A percentile compares a stretch with the other conserved stretches of the same genome.
phyloP scores from a whole-genome alignment of 2,797 vertebrate genomes.

The Gambelia wislizenii region DNA sequence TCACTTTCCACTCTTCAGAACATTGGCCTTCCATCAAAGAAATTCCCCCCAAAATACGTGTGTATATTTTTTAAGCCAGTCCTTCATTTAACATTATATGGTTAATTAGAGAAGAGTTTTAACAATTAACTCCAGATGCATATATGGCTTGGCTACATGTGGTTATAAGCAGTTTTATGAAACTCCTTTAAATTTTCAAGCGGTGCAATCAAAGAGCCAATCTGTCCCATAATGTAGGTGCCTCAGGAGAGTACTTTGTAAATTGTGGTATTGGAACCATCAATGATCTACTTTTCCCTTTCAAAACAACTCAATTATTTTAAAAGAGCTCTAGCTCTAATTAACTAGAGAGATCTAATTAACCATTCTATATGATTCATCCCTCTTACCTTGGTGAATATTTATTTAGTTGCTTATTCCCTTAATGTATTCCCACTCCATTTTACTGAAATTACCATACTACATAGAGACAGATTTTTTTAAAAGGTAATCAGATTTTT shows the following conservation, averaged over 20 bases:
- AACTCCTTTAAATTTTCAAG: constrained; percentile 44
- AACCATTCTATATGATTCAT: background rate
- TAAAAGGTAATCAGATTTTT: too few relatives aligned
- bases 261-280: background rate
- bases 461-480: too few relatives aligned
- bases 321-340: constrained; percentile 15
- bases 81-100: constrained; percentile 40
- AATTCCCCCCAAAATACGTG: constrained; percentile 8
- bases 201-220: constrained; percentile 24
- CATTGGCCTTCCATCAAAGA: constrained; percentile 47
- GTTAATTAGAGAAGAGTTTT: constrained; percentile 44
- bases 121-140: constrained; percentile 44
- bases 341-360: constrained; percentile 9
- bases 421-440: too few relatives aligned
- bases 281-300: accelerated
- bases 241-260: constrained; percentile 2
- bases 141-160: constrained; percentile 38
- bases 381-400: background rate
- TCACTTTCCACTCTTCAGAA: constrained; percentile 59
- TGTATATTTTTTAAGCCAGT: constrained; percentile 48
- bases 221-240: constrained; percentile 1
- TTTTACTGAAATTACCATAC: too few relatives aligned
- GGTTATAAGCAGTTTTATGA: constrained; percentile 47
- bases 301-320: constrained; percentile 8
- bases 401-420: too few relatives aligned